These are phyloP conservation scores for Pituophis catenifer DNA, from an alignment of 2,113 vertebrate species.

Conservation along the genomic window DNA sequence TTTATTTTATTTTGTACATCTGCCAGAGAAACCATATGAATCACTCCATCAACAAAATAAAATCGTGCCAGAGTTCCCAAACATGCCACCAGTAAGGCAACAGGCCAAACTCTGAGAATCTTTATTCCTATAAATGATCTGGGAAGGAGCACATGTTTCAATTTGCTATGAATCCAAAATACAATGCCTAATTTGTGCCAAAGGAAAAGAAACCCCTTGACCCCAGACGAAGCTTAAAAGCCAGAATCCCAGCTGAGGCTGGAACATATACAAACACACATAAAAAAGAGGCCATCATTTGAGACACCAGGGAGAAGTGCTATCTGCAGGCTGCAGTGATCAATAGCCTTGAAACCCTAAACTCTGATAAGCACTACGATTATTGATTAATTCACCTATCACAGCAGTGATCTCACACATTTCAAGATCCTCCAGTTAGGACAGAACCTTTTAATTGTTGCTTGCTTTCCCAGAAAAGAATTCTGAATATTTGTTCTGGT, in stretches of 20 bases:
- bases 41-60: neutral
- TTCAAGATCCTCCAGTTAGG: neutral
- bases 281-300: neutral
- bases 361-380: neutral
- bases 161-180: neutral
- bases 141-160: neutral
- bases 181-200: neutral
- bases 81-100: neutral
- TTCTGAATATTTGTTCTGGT: neutral
- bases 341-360: conserved; percentile 30
- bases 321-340: neutral
- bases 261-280: neutral
- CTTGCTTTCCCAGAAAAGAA: neutral
- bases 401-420: neutral
- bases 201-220: neutral
- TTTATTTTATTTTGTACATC: neutral
- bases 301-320: neutral
- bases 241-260: neutral
- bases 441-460: neutral
- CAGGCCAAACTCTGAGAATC: too few relatives aligned
- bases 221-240: neutral
- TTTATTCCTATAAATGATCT: neutral
- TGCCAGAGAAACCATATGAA: neutral
- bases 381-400: conserved; percentile 12
- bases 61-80: neutral